Evolutionary conservation across 2,113 vertebrate species (phyloP), one percentile per base, ranked within the genome.

Genomic region (Seriola aureovittata): DNA sequence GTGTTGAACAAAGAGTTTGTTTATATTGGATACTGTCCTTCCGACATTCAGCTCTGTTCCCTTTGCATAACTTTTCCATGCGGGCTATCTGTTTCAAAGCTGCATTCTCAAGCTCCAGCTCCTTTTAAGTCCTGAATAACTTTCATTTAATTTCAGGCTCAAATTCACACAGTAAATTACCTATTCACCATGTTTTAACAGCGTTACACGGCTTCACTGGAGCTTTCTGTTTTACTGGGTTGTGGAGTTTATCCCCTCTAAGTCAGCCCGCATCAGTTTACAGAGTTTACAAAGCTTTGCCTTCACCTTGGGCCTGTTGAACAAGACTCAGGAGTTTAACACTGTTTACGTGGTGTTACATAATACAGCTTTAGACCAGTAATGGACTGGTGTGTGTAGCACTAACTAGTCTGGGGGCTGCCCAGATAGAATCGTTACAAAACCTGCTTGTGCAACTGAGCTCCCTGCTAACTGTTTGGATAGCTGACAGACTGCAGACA

Each of bases 21-120:
- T 91, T 87, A 74, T 85, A 71, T 73, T 80, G 78, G 80, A 92
- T 44, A 78, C 73, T 71, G 74, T 87, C 65, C 54, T 80, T 87
- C 68, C 17, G 54, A 85, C 71, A 75, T 80, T 76, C 4, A 8
- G 63, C 73, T 78, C 62, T 69, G 52, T 65, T 83, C 69, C 38
- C 50, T 84, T 80, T 46, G 54, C 75, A 78, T 3, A 82, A 76
- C 82, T 85, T 81, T 82, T 84, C 85, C 80, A 87, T 77, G 77
- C 32, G 73, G 60, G 57, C 82, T 69, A 64, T 81, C 23, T 44
- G 72, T 84, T 86, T 87, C 65, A 82, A 74, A 69, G 65, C 32
- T 23, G 19, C 71, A 48, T 46, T 75, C 55, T 57, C 44, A 36
- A 44, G 32, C 70, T 64, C 52, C 55, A 52, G 23, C 40, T 78